phyloP scores from a whole-genome alignment of 2,113 vertebrate genomes.

The Cichladusa arquata region DNA sequence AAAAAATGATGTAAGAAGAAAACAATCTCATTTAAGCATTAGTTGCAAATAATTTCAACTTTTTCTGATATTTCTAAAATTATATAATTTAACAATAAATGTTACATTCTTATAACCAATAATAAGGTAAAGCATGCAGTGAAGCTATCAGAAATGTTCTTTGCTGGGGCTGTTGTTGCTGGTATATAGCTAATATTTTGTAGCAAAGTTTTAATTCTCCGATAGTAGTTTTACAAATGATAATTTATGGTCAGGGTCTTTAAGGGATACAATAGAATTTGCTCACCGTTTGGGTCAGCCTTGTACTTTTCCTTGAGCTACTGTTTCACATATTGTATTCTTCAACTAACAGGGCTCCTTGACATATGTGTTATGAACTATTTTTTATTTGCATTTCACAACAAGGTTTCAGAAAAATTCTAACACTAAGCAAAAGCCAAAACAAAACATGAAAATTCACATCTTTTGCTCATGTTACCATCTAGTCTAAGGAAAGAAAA shows the following conservation, averaged over 20 bases:
- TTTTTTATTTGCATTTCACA: neutral
- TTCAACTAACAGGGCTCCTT: neutral
- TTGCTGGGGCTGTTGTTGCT: accelerated
- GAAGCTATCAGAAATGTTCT: neutral
- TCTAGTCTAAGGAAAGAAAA: neutral
- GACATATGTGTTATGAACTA: neutral
- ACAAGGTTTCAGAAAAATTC: neutral
- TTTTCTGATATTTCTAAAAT: neutral
- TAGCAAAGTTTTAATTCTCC: neutral
- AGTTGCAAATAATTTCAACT: neutral
- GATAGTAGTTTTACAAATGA: neutral
- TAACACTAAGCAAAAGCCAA: neutral
- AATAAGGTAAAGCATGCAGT: neutral
- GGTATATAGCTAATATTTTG: neutral
- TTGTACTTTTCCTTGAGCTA: neutral
- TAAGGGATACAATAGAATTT: neutral
- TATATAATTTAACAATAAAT: neutral
- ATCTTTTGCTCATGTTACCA: neutral
- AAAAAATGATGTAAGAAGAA: neutral
- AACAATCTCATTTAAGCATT: neutral
- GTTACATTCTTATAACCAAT: neutral
- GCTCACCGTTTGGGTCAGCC: neutral
- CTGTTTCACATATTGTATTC: neutral
- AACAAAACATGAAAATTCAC: neutral
- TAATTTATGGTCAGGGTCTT: neutral